Evolutionary conservation across 2,797 vertebrate species (phyloP), one percentile per base, ranked within the genome.

Genomic region (Trachurus trachurus): DNA sequence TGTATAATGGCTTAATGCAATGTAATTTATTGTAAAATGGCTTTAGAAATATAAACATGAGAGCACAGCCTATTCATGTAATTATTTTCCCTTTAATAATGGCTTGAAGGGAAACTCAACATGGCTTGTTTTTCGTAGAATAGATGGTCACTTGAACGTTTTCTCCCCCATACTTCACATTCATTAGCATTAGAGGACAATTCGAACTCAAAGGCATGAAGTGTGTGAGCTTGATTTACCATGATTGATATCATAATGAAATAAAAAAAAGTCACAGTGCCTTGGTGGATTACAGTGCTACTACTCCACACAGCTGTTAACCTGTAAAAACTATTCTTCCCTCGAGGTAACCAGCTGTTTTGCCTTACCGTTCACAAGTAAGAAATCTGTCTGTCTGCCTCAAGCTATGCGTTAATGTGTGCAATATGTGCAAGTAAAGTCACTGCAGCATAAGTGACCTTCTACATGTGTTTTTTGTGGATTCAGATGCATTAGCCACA

Each of bases 1-100:
- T 75, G 47, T 68, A 11, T 29, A 59, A 65, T 67, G 42, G 57
- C 40, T 68, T 44, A 29, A 53, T 47, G 44, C 34, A 40, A 29
- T 74, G 34, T 58, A 61, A 66, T 73, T 58, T 52, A 19, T 70
- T 53, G 37, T 66, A 31, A 42, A 69, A 71, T 79, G 10, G 42
- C 26, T 67, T 71, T 56, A 45, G 21, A 73, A 76, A 58, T 68
- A 45, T 58, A 59, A 69, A 60, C 53, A 58, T 5, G 2, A 60
- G 9, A 39, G 19, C 61, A 39, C 21, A n/a, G 45, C 0, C 16
- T 17, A 29, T 69, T 66, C 52, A 37, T n/a, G 15, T 60, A 56
- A 68, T 59, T 4, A 60, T 47, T 57, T 26, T 63, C 5, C 19
- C 15, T 65, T 50, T 66, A 60, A 63, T 62, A 47, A 65, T 54